phyloP scores from a whole-genome alignment of 2,888 invertebrate genomes.

The Acrobasis consociella region DNA sequence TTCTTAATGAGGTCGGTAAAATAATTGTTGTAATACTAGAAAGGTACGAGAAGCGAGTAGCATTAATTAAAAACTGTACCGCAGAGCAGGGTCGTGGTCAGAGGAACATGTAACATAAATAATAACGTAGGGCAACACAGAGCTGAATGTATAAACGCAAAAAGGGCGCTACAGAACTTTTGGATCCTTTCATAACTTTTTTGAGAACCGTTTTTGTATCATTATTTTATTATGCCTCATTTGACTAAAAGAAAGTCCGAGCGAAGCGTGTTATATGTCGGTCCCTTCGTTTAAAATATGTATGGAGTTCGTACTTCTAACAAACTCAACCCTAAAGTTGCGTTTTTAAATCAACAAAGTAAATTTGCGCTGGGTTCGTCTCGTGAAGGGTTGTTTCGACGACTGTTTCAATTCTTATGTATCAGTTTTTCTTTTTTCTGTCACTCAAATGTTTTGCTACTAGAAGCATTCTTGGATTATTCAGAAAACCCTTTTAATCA shows the following conservation, averaged over 20 bases:
- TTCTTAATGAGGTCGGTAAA: conserved; percentile 76
- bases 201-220: conserved; percentile 71
- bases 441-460: background rate
- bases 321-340: conserved; percentile 57
- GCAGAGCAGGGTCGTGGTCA: conserved; percentile 66
- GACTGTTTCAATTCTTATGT: conserved; percentile 11
- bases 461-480: background rate
- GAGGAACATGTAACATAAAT: conserved; percentile 73
- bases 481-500: background rate
- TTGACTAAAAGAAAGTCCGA: conserved; percentile 78
- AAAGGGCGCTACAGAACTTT: conserved; percentile 69
- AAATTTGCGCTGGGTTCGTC: conserved; percentile 13
- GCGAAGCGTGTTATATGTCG: conserved; percentile 61
- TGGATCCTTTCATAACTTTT: conserved; percentile 75
- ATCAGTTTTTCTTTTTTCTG: background rate
- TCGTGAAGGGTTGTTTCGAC: conserved; percentile 17
- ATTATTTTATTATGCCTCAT: conserved; percentile 79
- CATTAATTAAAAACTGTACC: conserved; percentile 77
- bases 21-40: conserved; percentile 79
- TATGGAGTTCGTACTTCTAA: conserved; percentile 58
- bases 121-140: conserved; percentile 66
- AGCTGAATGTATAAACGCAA: conserved; percentile 68
- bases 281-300: conserved; percentile 74
- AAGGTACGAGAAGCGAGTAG: conserved; percentile 67
- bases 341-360: conserved; percentile 38